Base-by-base conservation (phyloP, 1,140 invertebrate genomes). In the Diachasma alloeum region DNA sequence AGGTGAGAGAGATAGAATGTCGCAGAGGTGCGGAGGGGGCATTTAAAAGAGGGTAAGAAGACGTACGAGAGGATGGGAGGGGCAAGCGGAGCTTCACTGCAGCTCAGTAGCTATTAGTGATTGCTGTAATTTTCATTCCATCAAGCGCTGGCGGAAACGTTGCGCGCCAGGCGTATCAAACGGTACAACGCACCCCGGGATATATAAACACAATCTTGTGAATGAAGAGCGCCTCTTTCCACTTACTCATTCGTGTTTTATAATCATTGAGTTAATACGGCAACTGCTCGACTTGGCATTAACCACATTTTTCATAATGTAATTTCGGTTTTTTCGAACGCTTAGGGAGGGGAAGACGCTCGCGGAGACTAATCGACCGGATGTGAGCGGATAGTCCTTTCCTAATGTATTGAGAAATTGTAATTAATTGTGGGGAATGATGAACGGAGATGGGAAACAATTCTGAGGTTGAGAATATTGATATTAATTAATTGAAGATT, bases 91-190 rank as follows among this genome's bases (percentile, higher is more conserved):
- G 68, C 39, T 42, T 48, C 70, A 59, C 63, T 56, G 22, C 48
- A 56, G 48, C 42, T 74, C 36, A 73, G 36, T 56, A 73, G 73
- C 73, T 74, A 74, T 67, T 74, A 74, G 67, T 74, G 73, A 74
- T 74, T 74, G 73, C 80, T 82, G 78, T 82, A 86, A 86, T 86
- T 86, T 86, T 86, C 83, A 83, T 86, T 83, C 81, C 83, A 84
- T 63, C 59, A 63, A 31, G 59, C 19, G 19, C 11, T 63, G 59
- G 10, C 10, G 46, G 76, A 80, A 82, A 81, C 59, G 63, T 67
- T 74, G 73, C 44, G 63, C 39, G 15, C 63, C 15, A 26, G 17
- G 24, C 44, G 39, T 15, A 67, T 46, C 24, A 37, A 74, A 68
- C 73, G 73, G 73, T 31, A 74, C 63, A 63, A 74, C 19, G 37